phyloP scores from a whole-genome alignment of 2,113 vertebrate species.

The Brachyistius frenatus region DNA sequence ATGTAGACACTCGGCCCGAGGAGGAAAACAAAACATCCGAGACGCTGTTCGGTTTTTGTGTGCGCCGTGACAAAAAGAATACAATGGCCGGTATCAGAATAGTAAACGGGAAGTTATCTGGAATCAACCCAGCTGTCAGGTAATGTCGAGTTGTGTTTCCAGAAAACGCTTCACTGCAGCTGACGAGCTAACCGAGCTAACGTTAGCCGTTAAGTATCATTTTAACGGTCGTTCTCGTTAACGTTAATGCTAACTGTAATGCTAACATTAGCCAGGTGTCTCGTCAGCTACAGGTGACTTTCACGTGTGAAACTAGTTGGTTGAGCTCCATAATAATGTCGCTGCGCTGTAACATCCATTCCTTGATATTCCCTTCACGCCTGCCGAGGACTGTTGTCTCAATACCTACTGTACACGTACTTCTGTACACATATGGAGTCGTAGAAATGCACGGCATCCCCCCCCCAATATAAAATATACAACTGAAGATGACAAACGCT shows the following conservation, averaged over 20 bases:
- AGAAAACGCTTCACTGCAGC: conserved; percentile 12
- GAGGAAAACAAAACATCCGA: background rate
- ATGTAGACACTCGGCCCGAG: conserved; percentile 51
- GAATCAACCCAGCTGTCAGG: conserved; percentile 81
- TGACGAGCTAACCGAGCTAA: conserved; percentile 52
- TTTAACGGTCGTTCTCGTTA: background rate
- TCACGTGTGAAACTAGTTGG: no score
- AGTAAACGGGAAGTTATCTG: conserved; percentile 70
- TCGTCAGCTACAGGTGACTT: no score
- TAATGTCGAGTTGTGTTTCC: conserved; percentile 54
- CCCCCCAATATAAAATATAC: no score
- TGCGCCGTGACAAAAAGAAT: background rate
- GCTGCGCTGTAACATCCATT: no score
- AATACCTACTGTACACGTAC: no score
- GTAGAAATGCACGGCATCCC: no score
- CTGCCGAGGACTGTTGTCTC: no score
- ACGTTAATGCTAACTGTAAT: background rate
- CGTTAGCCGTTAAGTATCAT: conserved; percentile 29
- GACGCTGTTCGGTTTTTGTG: conserved; percentile 6
- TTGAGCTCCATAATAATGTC: no score
- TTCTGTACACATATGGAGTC: no score
- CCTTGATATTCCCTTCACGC: no score
- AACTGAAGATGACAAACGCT: no score
- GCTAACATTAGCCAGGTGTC: background rate
- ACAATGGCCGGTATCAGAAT: conserved; percentile 79